These are phyloP conservation scores for Philereme vetulata DNA, from an alignment of 2,888 invertebrate genomes.

Conservation along the genomic window DNA sequence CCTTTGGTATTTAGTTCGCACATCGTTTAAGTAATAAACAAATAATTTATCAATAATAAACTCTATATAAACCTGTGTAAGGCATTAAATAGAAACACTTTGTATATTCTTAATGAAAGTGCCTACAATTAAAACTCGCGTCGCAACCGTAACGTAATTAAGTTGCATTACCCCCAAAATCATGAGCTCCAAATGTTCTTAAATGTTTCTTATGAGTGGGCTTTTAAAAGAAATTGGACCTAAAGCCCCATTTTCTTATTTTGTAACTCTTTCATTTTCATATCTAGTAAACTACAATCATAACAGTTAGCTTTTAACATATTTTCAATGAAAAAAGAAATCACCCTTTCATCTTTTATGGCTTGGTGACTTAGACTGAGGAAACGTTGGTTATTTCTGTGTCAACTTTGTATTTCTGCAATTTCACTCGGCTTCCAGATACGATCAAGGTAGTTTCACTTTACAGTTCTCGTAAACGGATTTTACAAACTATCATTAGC, in stretches of 20 bases:
- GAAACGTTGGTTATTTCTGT: not conserved
- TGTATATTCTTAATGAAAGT: slow-evolving; percentile 44
- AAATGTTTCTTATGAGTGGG: slow-evolving; percentile 15
- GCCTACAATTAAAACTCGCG: slow-evolving; percentile 42
- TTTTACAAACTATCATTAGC: slow-evolving; percentile 25
- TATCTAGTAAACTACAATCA: not conserved
- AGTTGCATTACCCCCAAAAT: slow-evolving; percentile 34
- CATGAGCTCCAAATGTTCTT: slow-evolving; percentile 20
- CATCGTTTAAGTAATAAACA: slow-evolving; percentile 23
- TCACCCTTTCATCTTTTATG: too few species aligned
- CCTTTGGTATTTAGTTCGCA: slow-evolving; percentile 23
- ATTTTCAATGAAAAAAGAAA: too few species aligned
- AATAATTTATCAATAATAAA: slow-evolving; percentile 17
- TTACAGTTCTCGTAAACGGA: slow-evolving; percentile 14
- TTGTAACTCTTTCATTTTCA: not conserved
- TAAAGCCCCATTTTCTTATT: slow-evolving; percentile 1
- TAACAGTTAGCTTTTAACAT: not conserved
- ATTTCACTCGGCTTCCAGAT: slow-evolving; percentile 1
- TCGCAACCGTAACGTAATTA: slow-evolving; percentile 41
- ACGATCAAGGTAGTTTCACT: slow-evolving; percentile 3
- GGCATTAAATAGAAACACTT: slow-evolving; percentile 35
- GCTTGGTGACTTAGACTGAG: too few species aligned
- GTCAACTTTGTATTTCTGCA: not conserved
- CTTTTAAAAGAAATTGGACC: slow-evolving; percentile 21
- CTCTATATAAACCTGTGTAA: slow-evolving; percentile 17